Evolutionary conservation across 2,797 vertebrate genomes (phyloP).

Genomic region (Heteromormyrus szaboi): DNA sequence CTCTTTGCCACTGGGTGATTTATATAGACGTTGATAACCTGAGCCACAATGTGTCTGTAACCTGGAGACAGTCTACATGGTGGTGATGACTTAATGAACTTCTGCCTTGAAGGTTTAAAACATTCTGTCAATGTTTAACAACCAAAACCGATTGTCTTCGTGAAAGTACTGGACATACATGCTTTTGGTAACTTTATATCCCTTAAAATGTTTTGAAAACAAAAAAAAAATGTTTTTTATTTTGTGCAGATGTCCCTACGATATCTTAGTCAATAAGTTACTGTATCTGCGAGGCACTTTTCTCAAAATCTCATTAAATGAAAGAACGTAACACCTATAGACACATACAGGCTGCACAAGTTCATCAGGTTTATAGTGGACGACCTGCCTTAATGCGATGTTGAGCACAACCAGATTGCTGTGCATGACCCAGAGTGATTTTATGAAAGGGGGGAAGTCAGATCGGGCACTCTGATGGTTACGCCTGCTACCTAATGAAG

Average conservation of each 20-base stretch:
- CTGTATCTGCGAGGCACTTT: not conserved
- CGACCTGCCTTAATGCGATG: not conserved
- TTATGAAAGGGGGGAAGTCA: not conserved
- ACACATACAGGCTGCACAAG: not conserved
- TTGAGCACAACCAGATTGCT: not conserved
- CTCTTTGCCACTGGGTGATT: constrained; percentile 3
- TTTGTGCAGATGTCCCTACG: not conserved
- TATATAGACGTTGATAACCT: not conserved
- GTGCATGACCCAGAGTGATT: not conserved
- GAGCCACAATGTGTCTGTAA: constrained; percentile 18
- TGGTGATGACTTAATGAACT: constrained; percentile 7
- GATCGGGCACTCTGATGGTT: not conserved
- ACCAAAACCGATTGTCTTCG: not conserved
- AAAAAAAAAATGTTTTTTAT: not conserved
- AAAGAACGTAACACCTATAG: not conserved
- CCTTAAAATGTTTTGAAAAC: not conserved
- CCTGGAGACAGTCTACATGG: not conserved
- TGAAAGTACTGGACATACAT: not conserved
- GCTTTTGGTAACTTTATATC: not conserved
- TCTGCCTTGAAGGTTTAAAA: constrained; percentile 9
- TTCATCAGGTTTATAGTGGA: not conserved
- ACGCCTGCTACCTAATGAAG: not conserved
- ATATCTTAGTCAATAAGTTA: not conserved
- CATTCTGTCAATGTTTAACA: constrained; percentile 13
- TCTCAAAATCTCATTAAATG: not conserved